A percentile compares a stretch with the other conserved stretches of the same genome.
Conservation (phyloP, 2,888 invertebrate genomes). For the Drosophila cognata region DNA sequence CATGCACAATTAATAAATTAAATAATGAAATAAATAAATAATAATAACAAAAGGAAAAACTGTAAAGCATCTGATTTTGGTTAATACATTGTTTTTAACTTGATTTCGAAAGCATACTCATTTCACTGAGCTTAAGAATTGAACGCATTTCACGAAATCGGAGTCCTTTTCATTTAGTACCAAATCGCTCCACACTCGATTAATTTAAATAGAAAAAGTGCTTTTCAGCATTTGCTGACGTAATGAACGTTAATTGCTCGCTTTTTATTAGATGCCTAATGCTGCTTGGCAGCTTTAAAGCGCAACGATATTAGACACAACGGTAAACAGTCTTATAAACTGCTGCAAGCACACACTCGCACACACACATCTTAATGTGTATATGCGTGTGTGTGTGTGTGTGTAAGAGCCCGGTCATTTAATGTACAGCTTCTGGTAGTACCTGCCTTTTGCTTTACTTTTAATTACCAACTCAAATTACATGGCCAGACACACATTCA, state of each 20-base stretch:
- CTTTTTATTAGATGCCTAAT: constrained; percentile 12
- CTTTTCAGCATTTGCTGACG: neutral
- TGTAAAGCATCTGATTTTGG: neutral
- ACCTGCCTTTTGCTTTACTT: constrained; percentile 74
- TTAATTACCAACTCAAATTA: constrained; percentile 78
- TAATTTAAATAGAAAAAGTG: neutral
- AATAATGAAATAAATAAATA: neutral
- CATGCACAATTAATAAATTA: accelerated
- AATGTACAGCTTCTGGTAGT: constrained; percentile 58
- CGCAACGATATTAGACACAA: constrained; percentile 21
- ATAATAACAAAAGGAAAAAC: neutral
- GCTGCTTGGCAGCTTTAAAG: constrained; percentile 21
- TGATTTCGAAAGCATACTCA: neutral
- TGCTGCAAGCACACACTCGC: constrained; percentile 12
- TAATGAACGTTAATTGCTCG: constrained; percentile 7
- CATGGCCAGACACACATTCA: constrained; percentile 58
- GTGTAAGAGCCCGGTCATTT: constrained; percentile 53
- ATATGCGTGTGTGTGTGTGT: constrained; percentile 17
- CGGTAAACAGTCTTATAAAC: constrained; percentile 47
- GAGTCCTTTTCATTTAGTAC: neutral
- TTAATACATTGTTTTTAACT: neutral
- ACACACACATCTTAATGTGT: neutral
- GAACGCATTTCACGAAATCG: neutral
- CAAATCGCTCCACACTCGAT: neutral
- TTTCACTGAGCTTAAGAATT: neutral